Evolutionary conservation across 2,797 vertebrate species (phyloP).

Genomic region (Antennarius maculatus): DNA sequence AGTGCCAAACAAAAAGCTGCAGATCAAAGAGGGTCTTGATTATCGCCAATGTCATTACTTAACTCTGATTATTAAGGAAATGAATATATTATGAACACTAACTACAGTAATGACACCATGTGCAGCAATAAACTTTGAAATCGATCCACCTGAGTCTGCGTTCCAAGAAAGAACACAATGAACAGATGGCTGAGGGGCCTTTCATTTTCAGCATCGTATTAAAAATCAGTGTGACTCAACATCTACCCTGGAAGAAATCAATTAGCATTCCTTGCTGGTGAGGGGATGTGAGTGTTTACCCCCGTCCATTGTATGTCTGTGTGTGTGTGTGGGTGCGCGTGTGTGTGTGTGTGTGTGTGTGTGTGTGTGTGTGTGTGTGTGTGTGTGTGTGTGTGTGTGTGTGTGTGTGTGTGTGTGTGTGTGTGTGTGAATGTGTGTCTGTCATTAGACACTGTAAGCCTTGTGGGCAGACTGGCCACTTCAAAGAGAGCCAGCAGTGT

Average conservation of each 20-base stretch:
- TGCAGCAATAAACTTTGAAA: constrained; percentile 21
- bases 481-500: constrained; percentile 58
- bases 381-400: constrained; percentile 20
- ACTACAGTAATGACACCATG: constrained; percentile 6
- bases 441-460: constrained; percentile 38
- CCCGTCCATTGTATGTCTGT: constrained; percentile 13
- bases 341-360: constrained; percentile 20
- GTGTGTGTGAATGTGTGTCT: constrained; percentile 19
- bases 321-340: neutral
- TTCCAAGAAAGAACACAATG: constrained; percentile 4
- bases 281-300: constrained; percentile 48
- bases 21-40: constrained; percentile 19
- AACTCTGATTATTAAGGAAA: constrained; percentile 22
- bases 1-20: neutral
- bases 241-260: constrained; percentile 42
- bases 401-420: constrained; percentile 21
- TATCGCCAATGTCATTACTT: constrained; percentile 24
- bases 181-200: constrained; percentile 12
- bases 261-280: constrained; percentile 53
- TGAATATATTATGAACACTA: constrained; percentile 15
- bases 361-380: constrained; percentile 19
- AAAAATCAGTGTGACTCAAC: constrained; percentile 41
- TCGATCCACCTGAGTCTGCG: neutral
- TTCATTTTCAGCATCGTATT: constrained; percentile 20
- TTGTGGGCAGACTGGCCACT: constrained; percentile 39